Percentiles rank a stretch among this genome's conserved stretches.
These are phyloP conservation scores for Drosophila stalkeri DNA, from an alignment of 2,888 invertebrate genomes.

Conservation along the genomic window DNA sequence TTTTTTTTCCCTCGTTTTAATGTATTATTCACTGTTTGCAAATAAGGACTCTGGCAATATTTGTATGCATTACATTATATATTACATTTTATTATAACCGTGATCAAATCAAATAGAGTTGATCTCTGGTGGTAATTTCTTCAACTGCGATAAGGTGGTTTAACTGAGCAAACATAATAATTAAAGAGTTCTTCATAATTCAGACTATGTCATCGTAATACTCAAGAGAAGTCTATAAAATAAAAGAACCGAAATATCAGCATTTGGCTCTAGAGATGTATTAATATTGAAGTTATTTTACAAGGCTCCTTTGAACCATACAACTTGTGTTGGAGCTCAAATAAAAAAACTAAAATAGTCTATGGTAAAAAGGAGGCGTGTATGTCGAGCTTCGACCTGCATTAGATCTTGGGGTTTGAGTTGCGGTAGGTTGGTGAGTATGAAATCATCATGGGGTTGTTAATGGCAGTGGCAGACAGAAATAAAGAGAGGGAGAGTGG, in stretches of 20 bases:
- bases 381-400: conserved; percentile 15
- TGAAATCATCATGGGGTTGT: conserved; percentile 70
- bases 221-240: not conserved
- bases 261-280: not conserved
- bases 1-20: no score
- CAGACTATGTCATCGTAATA: not conserved
- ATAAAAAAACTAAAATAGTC: conserved; percentile 4
- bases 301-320: not conserved
- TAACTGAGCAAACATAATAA: not conserved
- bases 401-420: conserved; percentile 18
- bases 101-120: not conserved
- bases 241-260: not conserved
- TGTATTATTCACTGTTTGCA: no score
- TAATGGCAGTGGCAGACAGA: conserved; percentile 9
- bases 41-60: not conserved
- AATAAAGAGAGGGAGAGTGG: conserved; percentile 11
- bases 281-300: not conserved
- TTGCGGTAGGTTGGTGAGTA: conserved; percentile 43
- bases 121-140: not conserved
- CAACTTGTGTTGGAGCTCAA: not conserved
- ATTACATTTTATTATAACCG: not conserved
- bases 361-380: conserved; percentile 58
- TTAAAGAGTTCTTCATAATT: not conserved
- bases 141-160: no score
- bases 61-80: not conserved